Conservation (phyloP, 2,797 vertebrate species). For the Karalla daura region DNA sequence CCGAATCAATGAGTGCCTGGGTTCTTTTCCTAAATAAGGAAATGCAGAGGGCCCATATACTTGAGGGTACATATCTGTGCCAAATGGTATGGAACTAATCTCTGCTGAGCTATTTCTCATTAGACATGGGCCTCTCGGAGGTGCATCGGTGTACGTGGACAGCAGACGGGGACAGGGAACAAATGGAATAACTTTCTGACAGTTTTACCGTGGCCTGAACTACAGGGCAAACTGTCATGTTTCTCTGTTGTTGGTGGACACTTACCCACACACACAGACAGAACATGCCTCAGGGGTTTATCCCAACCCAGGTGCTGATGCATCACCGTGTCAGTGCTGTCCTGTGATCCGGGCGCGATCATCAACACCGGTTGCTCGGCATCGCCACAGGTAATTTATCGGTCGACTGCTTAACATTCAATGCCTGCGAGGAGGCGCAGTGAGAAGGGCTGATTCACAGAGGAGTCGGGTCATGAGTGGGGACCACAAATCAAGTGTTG, state of each 20-base stretch:
- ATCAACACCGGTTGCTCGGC: conserved; percentile 26
- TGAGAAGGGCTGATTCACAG: conserved; percentile 15
- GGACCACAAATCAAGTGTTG: conserved; percentile 47
- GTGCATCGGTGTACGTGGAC: conserved; percentile 54
- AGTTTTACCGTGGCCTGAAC: conserved; percentile 59
- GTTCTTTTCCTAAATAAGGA: conserved; percentile 47
- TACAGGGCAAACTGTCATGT: conserved; percentile 28
- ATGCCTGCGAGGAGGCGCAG: conserved; percentile 25
- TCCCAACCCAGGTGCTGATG: conserved; percentile 45
- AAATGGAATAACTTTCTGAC: conserved; percentile 71
- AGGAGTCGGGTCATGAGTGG: conserved; percentile 27
- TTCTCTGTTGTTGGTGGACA: conserved; percentile 45
- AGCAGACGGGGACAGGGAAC: conserved; percentile 51
- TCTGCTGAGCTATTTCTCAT: conserved; percentile 84
- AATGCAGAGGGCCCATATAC: conserved; percentile 50
- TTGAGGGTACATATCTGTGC: conserved; percentile 75
- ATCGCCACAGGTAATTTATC: conserved; percentile 28
- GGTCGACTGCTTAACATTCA: conserved; percentile 52
- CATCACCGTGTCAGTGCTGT: conserved; percentile 24
- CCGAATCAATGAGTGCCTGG: conserved; percentile 31
- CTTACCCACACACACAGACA: not conserved
- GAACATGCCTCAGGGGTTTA: conserved; percentile 35
- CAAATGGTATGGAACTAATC: conserved; percentile 86
- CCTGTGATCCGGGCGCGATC: conserved; percentile 30
- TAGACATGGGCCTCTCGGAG: conserved; percentile 75